Conservation (phyloP, 2,797 vertebrate genomes). For the Hephaestus fuliginosus region DNA sequence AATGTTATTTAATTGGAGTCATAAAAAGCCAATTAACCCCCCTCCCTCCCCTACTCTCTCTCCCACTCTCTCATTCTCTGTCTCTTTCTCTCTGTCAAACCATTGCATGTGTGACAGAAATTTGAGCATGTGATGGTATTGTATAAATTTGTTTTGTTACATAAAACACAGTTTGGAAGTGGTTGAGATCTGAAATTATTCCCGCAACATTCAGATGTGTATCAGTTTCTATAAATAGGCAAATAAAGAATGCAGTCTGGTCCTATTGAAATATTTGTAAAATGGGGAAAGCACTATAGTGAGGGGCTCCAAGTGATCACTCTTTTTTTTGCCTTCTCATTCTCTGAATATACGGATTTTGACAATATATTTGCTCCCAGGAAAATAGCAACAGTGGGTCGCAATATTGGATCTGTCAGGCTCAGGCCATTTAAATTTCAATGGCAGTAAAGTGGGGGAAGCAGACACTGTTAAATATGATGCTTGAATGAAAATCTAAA, state of each 20-base stretch:
- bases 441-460: slow-evolving; percentile 84
- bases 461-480: slow-evolving; percentile 90
- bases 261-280: slow-evolving; percentile 61
- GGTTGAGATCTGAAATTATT: slow-evolving; percentile 27
- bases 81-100: slow-evolving; percentile 70
- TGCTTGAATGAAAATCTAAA: slow-evolving; percentile 91
- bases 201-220: slow-evolving; percentile 31
- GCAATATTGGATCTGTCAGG: slow-evolving; percentile 90
- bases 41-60: slow-evolving; percentile 56
- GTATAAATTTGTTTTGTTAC: slow-evolving; percentile 25
- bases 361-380: slow-evolving; percentile 86
- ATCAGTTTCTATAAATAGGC: slow-evolving; percentile 51
- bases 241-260: slow-evolving; percentile 41
- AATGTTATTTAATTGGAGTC: slow-evolving; percentile 92
- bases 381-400: slow-evolving; percentile 87
- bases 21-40: slow-evolving; percentile 91
- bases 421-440: slow-evolving; percentile 89
- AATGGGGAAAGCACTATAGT: slow-evolving; percentile 48
- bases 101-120: slow-evolving; percentile 61
- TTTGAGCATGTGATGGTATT: slow-evolving; percentile 38
- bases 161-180: slow-evolving; percentile 38
- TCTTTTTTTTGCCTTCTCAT: slow-evolving; percentile 69
- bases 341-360: slow-evolving; percentile 82
- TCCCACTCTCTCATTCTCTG: slow-evolving; percentile 62
- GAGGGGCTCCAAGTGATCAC: slow-evolving; percentile 57